Base-by-base conservation (phyloP, 2,888 invertebrate genomes). In the Habrosyne pyritoides region DNA sequence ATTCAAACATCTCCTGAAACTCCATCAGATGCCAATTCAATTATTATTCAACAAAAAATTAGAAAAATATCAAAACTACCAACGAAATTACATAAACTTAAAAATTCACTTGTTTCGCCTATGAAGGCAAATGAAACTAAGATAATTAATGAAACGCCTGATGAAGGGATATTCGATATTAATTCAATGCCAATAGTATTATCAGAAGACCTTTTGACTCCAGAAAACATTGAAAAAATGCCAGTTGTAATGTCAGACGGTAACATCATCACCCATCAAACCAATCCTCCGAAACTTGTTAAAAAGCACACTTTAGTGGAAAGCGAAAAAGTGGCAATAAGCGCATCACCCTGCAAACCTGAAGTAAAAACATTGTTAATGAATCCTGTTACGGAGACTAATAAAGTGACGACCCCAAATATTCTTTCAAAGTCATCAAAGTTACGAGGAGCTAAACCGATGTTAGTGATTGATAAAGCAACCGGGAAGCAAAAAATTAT, bases 181-280 rank as follows among this genome's bases (percentile, higher is more conserved):
- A 95, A 95, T 79, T 95, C 95, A 1, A 96, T 96, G 95, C 96
- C 96, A 1, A 95, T 96, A 61, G 95, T 96, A 3, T 80, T 96
- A 47, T 95, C 95, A 30, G 96, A 96, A 66, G 95, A 96, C 68
- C 93, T 95, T 46, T 81, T 95, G 57, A 95, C 95, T 0, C 93
- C 95, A 0, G 95, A 95, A 73, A 94, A 86, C 69, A 94, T 95
- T 53, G 95, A 95, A 67, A 95, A 94, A 73, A 94, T 95, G 93
- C 95, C 95, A 0, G 93, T 95, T 30, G 93, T 95, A 0, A 91
- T 91, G 89, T 82, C 92, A 0, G 92, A 91, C 61, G 89, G 87
- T 10, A 89, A 89, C 66, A 76, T 90, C 42, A 81, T 90, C 58
- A 77, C 81, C 21, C 86, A 83, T 49, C 60, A 77, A 2, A 54